phyloP scores from a whole-genome alignment of 64 coral and sea anemone genomes.

The Dendronephthya gigantea region DNA sequence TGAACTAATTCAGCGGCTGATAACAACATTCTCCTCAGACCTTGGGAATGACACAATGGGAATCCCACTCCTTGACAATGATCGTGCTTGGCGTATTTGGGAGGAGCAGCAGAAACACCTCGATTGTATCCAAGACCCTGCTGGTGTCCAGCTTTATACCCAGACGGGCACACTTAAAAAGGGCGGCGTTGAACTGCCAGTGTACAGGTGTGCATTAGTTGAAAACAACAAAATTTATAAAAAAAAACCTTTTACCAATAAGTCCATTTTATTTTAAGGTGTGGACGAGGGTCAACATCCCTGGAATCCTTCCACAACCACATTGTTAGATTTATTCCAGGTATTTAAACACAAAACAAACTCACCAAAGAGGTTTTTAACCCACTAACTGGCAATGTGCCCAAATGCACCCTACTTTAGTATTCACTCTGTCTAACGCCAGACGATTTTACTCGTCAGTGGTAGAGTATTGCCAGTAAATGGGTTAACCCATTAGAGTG shows the following conservation, averaged over 20 bases:
- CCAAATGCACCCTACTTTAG: too few species aligned
- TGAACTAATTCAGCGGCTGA: conserved; percentile 13
- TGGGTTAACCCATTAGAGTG: too few species aligned
- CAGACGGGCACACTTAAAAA: not conserved
- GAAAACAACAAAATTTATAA: conserved; percentile 21
- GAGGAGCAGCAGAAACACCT: conserved; percentile 10
- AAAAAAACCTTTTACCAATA: not conserved
- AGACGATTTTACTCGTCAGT: too few species aligned
- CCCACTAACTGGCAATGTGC: too few species aligned
- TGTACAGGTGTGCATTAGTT: conserved; percentile 2
- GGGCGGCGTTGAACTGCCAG: not conserved
- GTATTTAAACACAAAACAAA: not conserved
- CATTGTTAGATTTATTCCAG: conserved; percentile 14
- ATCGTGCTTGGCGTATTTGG: not conserved
- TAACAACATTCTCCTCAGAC: not conserved
- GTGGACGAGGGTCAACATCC: not conserved
- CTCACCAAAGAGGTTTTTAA: not conserved
- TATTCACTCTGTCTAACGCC: too few species aligned
- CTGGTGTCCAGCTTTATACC: not conserved
- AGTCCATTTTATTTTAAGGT: not conserved
- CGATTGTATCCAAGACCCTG: not conserved
- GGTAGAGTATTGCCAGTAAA: too few species aligned
- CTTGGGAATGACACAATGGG: conserved; percentile 30
- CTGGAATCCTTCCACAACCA: conserved; percentile 25
- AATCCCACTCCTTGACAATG: conserved; percentile 7